phyloP scores from a whole-genome alignment of 2,888 invertebrate genomes.

The Cataglyphis livida region DNA sequence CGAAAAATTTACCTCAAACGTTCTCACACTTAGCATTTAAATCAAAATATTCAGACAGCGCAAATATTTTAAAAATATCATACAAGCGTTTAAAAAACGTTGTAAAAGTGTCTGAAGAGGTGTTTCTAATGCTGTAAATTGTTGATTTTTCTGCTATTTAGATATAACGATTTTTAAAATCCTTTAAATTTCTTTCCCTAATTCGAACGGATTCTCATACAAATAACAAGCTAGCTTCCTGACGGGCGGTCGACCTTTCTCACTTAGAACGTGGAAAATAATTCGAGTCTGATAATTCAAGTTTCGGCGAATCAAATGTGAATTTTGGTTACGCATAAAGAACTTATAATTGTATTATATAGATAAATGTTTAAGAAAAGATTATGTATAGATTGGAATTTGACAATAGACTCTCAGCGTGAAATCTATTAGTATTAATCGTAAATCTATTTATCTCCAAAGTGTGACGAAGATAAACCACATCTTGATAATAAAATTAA shows the following conservation, averaged over 20 bases:
- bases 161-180: not conserved
- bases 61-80: not conserved
- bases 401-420: conserved; percentile 54
- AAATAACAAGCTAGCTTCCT: not conserved
- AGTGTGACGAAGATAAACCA: not conserved
- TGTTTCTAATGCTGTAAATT: not conserved
- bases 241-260: conserved; percentile 13
- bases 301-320: conserved; percentile 50
- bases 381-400: conserved; percentile 58
- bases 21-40: not conserved
- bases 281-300: conserved; percentile 40
- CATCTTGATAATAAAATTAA: conserved; percentile 19
- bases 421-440: not conserved
- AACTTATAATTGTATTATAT: conserved; percentile 67
- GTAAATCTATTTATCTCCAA: not conserved
- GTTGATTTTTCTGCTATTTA: not conserved
- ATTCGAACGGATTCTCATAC: not conserved
- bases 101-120: not conserved
- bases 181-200: not conserved
- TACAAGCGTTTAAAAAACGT: not conserved
- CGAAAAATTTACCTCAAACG: not conserved
- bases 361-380: conserved; percentile 67
- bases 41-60: not conserved
- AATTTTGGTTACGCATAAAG: conserved; percentile 49
- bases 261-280: not conserved